Base-by-base conservation (phyloP, 2,888 invertebrate species). In the Crematogaster levior region DNA sequence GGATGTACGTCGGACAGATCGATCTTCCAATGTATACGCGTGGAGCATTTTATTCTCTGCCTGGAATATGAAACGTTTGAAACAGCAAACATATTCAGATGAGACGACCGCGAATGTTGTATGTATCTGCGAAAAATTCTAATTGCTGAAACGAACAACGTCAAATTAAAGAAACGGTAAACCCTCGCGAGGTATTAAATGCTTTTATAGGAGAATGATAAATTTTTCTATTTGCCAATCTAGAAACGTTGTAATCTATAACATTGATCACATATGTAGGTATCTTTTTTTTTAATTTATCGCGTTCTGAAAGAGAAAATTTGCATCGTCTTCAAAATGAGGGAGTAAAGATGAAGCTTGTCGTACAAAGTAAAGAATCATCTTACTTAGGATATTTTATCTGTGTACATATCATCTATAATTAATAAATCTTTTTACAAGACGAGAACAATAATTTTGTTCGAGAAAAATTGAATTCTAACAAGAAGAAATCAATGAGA, bases 1-100 rank as follows among this genome's bases (percentile, higher is more conserved):
- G 77, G 9, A 70, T 70, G 56, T 27, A 34, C 63, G 9, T 12
- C 43, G 43, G 56, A 70, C 21, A 70, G 15, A 30, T 1, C 18
- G 15, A 24, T 70, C 56, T 68, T 34, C 37, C 27, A 27, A 27
- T 15, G 12, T n/a, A 63, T 10, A 15, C n/a, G 21, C 30, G 37
- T 24, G n/a, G 24, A 37, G 53, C 30, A 15, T 21, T 75, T 37
- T 1, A 66, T 74, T 48, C 21, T 74, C 30, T 21, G 53, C 2
- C 18, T 4, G 1, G 37, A 37, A 40, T 27, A n/a, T 5, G 40
- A 48, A 37, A 24, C 21, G 24, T 24, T n/a, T 6, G 30, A 7
- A n/a, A 40, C 24, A 34, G 15, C 34, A 37, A 75, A 37, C 10
- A 3, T 18, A 15, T 24, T 63, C 3, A 30, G 15, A 58, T 1